phyloP scores from a whole-genome alignment of 2,888 invertebrate genomes.

The Mantis religiosa region DNA sequence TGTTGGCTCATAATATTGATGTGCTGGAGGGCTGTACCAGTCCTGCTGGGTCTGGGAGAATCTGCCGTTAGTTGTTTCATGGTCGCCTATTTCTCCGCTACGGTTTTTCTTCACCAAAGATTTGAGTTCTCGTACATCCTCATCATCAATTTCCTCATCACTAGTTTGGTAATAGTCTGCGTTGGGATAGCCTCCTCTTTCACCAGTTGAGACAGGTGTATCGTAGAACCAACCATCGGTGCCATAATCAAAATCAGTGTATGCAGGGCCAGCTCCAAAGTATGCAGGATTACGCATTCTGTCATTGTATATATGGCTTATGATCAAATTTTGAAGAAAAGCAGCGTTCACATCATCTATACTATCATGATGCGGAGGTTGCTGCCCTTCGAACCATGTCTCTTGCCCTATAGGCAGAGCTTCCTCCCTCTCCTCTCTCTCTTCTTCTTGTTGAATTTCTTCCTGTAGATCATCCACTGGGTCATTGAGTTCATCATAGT shows the following conservation, averaged over 20 bases:
- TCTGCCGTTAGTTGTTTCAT: not conserved
- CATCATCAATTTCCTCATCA: constrained; percentile 51
- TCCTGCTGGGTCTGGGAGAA: not conserved
- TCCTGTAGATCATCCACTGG: constrained; percentile 55
- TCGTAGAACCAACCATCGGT: constrained; percentile 41
- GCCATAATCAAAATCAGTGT: not conserved
- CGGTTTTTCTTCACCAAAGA: constrained; percentile 51
- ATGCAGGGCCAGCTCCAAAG: not conserved
- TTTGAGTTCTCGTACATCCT: constrained; percentile 62
- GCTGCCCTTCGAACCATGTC: constrained; percentile 56
- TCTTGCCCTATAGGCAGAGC: constrained; percentile 63
- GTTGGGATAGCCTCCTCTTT: not conserved
- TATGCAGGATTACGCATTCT: not conserved
- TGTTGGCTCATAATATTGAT: constrained; percentile 3
- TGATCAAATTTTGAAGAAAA: constrained; percentile 62
- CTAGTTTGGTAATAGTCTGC: constrained; percentile 35
- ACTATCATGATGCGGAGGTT: constrained; percentile 32
- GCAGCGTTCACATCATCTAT: constrained; percentile 54
- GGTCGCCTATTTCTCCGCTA: not conserved
- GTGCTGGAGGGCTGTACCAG: not conserved
- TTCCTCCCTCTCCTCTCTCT: constrained; percentile 52
- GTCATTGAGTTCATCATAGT: constrained; percentile 46
- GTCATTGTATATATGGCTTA: constrained; percentile 62
- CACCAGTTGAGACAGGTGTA: constrained; percentile 28
- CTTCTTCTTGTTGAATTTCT: constrained; percentile 57